Evolutionary conservation across 2,888 invertebrate species (phyloP).

Genomic region (Aspidiotus destructor): DNA sequence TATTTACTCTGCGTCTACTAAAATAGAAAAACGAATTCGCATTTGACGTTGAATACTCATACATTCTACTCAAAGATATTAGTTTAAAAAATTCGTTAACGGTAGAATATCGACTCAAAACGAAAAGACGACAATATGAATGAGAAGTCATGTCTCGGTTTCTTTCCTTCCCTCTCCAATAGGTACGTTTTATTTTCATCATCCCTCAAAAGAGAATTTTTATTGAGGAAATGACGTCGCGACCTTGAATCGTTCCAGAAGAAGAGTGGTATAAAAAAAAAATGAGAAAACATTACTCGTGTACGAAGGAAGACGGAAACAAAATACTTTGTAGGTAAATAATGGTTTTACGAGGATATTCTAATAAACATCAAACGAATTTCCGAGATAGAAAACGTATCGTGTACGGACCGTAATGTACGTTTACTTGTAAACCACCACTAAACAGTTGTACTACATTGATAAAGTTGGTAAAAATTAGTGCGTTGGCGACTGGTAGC

Average conservation of each 20-base stretch:
- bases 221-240: slow-evolving; percentile 24
- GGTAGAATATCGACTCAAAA: too few relatives aligned
- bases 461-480: too few relatives aligned
- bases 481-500: too few relatives aligned
- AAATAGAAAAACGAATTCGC: too few relatives aligned
- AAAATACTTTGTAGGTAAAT: slow-evolving; percentile 23
- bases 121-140: too few relatives aligned
- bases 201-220: slow-evolving; percentile 8
- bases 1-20: too few relatives aligned
- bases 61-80: too few relatives aligned
- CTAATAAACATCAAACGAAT: slow-evolving; percentile 2
- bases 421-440: too few relatives aligned
- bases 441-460: too few relatives aligned
- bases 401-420: slow-evolving; percentile 2
- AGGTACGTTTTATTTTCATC: background rate
- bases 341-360: slow-evolving; percentile 24
- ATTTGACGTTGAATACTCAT: too few relatives aligned
- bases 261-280: background rate
- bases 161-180: background rate
- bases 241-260: slow-evolving; percentile 21
- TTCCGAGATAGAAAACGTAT: slow-evolving; percentile 7
- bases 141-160: background rate
- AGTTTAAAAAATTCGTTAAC: too few relatives aligned
- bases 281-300: background rate
- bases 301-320: background rate